phyloP scores from a whole-genome alignment of 37 sponge, comb jelly and placozoan species.

The Cladorhizidae sp. region DNA sequence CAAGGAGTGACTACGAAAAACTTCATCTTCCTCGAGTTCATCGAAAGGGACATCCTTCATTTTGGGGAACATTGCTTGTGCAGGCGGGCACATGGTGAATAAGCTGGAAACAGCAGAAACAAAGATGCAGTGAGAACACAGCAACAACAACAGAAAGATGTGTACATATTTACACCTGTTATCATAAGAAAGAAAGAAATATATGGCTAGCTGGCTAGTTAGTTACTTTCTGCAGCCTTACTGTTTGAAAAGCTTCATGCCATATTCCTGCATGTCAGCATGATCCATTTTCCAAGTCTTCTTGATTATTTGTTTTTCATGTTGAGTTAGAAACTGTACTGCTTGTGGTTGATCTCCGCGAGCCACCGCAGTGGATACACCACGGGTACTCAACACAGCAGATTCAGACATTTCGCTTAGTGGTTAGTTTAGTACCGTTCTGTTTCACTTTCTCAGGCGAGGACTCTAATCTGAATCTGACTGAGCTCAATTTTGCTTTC shows the following conservation, averaged over 20 bases:
- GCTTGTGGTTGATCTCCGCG: conserved; percentile 19
- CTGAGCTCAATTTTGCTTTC: too few species aligned
- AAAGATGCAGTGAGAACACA: too few species aligned
- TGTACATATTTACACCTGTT: neutral
- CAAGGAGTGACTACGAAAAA: conserved; percentile 33
- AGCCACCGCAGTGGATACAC: neutral
- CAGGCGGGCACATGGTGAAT: conserved; percentile 51
- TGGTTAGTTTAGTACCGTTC: too few species aligned
- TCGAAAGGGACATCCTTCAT: conserved; percentile 50
- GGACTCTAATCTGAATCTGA: too few species aligned
- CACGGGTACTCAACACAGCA: conserved; percentile 20
- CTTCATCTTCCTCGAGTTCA: conserved; percentile 20
- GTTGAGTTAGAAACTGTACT: neutral
- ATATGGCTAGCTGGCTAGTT: neutral
- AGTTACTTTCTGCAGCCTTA: neutral
- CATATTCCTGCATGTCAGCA: conserved; percentile 15
- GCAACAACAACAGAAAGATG: too few species aligned
- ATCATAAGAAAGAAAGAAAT: neutral
- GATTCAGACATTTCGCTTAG: neutral
- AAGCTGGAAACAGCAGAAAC: conserved; percentile 22
- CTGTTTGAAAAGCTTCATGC: conserved; percentile 39
- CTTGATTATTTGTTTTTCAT: conserved; percentile 33
- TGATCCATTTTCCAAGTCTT: conserved; percentile 40
- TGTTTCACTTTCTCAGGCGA: too few species aligned
- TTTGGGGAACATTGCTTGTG: conserved; percentile 45